phyloP scores from a whole-genome alignment of 1,140 invertebrate genomes.

The Drosophila virilis region DNA sequence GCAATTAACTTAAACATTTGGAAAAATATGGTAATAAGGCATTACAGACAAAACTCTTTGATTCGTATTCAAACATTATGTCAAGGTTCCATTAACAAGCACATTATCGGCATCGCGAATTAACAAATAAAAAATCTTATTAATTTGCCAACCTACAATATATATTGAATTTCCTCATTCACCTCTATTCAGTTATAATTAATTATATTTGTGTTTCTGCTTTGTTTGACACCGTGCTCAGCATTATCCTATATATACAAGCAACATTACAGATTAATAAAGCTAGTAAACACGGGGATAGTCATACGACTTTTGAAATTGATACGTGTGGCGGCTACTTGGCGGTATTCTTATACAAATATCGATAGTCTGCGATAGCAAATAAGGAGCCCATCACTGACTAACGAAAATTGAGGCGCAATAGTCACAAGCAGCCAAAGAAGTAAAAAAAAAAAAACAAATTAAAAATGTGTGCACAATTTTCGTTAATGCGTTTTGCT shows the following conservation, averaged over 20 bases:
- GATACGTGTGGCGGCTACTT: background rate
- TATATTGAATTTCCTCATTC: too few species aligned
- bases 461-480: background rate
- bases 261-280: background rate
- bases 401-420: background rate
- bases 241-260: background rate
- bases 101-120: background rate
- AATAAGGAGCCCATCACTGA: background rate
- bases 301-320: background rate
- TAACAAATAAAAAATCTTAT: background rate
- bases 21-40: too few species aligned
- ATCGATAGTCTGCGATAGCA: background rate
- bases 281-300: background rate
- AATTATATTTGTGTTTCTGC: too few species aligned
- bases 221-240: background rate
- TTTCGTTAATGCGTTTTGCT: background rate
- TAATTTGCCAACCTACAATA: background rate
- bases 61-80: background rate
- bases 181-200: too few species aligned
- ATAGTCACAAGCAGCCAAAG: background rate
- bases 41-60: too few species aligned
- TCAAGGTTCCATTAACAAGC: background rate
- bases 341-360: background rate
- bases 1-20: background rate
- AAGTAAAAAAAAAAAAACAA: background rate